Evolutionary conservation across 2,888 invertebrate species (phyloP).

Genomic region (Caenorhabditis japonica): DNA sequence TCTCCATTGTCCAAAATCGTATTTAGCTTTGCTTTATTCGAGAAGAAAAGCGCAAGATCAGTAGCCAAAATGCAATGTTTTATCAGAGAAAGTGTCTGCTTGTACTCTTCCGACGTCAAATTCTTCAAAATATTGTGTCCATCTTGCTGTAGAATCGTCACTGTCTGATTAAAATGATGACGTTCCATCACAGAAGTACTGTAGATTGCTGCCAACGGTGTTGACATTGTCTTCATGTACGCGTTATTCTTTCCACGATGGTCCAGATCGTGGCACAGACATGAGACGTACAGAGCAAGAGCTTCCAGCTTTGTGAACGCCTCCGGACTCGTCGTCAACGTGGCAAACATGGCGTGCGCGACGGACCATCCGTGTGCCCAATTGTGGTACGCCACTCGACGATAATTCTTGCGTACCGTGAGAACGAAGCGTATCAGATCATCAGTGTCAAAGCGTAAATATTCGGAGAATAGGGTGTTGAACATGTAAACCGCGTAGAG

Average conservation of each 20-base stretch:
- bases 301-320: constrained; percentile 78
- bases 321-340: constrained; percentile 63
- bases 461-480: constrained; percentile 83
- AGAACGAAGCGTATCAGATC: constrained; percentile 84
- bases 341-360: constrained; percentile 83
- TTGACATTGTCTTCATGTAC: constrained; percentile 87
- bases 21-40: constrained; percentile 81
- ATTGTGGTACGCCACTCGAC: constrained; percentile 85
- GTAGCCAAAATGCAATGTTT: constrained; percentile 89
- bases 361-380: constrained; percentile 91
- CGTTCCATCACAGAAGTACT: constrained; percentile 90
- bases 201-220: constrained; percentile 88
- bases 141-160: constrained; percentile 88
- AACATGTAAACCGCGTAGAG: constrained; percentile 86
- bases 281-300: constrained; percentile 85
- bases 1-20: constrained; percentile 66
- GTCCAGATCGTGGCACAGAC: constrained; percentile 88
- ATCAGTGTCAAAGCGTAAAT: constrained; percentile 82
- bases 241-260: constrained; percentile 88
- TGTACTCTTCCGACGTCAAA: constrained; percentile 72
- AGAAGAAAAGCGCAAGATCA: constrained; percentile 87
- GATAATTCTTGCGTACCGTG: constrained; percentile 88
- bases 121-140: constrained; percentile 87
- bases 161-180: constrained; percentile 90
- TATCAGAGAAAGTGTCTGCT: constrained; percentile 84